A percentile compares a stretch with the other conserved stretches of the same genome.
phyloP scores from a whole-genome alignment of 2,797 vertebrate genomes.

The Platyrinchus mystaceus region DNA sequence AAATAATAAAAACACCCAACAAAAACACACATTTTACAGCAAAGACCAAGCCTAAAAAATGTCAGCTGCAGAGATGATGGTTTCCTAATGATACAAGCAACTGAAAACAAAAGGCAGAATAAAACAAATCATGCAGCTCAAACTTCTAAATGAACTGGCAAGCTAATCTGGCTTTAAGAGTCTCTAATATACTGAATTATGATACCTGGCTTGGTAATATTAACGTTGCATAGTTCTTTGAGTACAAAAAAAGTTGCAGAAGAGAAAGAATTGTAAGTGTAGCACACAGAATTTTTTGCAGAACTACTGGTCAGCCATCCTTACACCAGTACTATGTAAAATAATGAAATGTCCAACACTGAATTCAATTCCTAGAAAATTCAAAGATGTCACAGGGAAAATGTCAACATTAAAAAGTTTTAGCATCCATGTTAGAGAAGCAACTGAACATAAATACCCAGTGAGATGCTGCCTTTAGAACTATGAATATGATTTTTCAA shows the following conservation, averaged over 20 bases:
- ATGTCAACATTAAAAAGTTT: neutral
- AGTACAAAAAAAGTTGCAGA: neutral
- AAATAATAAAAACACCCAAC: neutral
- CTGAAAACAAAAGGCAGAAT: neutral
- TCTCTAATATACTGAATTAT: neutral
- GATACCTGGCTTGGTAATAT: neutral
- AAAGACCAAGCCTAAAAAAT: neutral
- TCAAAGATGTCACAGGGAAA: neutral
- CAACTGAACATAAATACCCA: neutral
- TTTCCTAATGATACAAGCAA: neutral
- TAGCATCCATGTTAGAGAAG: neutral
- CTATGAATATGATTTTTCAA: neutral
- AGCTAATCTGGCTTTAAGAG: neutral
- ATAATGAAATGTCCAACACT: neutral
- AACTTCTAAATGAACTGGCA: neutral
- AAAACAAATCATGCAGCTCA: neutral
- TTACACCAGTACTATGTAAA: neutral
- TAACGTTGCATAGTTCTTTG: neutral
- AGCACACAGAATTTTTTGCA: neutral
- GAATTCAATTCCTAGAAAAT: neutral
- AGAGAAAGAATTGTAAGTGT: neutral
- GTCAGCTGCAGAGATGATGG: neutral
- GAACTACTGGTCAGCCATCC: neutral
- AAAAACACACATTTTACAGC: neutral
- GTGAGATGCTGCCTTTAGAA: neutral